These are phyloP conservation scores for Acipenser oxyrinchus DNA, from an alignment of 2,797 vertebrate species.

Conservation along the genomic window DNA sequence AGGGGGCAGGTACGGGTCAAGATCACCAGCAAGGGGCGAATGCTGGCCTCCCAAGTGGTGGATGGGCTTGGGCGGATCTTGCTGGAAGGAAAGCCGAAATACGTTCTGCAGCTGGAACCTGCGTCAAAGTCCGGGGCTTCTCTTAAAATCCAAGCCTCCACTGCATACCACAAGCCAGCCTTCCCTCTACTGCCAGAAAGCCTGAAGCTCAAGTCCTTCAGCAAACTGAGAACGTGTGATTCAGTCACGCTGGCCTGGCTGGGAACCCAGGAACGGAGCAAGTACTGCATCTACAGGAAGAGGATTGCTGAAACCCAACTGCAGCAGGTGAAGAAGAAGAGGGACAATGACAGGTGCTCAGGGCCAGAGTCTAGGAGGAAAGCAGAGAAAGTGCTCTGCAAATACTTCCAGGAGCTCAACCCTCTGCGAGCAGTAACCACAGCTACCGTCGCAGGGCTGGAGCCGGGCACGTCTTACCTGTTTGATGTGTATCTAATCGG, in stretches of 20 bases:
- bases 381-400: slow-evolving; percentile 51
- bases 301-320: slow-evolving; percentile 38
- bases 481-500: slow-evolving; percentile 54
- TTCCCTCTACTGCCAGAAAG: slow-evolving; percentile 72
- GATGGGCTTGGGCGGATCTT: slow-evolving; percentile 67
- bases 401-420: slow-evolving; percentile 48
- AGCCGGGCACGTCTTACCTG: slow-evolving; percentile 40
- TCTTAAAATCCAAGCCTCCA: slow-evolving; percentile 72
- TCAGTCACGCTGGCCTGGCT: slow-evolving; percentile 83
- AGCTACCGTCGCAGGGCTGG: slow-evolving; percentile 44
- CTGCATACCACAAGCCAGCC: slow-evolving; percentile 65
- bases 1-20: slow-evolving; percentile 58
- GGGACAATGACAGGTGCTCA: slow-evolving; percentile 33
- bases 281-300: slow-evolving; percentile 78
- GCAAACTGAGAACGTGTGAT: slow-evolving; percentile 74
- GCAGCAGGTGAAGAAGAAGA: slow-evolving; percentile 30
- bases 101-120: slow-evolving; percentile 65
- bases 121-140: slow-evolving; percentile 46
- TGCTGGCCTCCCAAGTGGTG: slow-evolving; percentile 56
- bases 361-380: slow-evolving; percentile 41
- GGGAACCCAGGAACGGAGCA: slow-evolving; percentile 76
- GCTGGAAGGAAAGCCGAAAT: slow-evolving; percentile 67
- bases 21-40: slow-evolving; percentile 59
- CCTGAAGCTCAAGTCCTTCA: slow-evolving; percentile 82
- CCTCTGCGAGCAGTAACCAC: slow-evolving; percentile 43